phyloP scores from a whole-genome alignment of 2,113 vertebrate genomes.

The Thermophis baileyi region DNA sequence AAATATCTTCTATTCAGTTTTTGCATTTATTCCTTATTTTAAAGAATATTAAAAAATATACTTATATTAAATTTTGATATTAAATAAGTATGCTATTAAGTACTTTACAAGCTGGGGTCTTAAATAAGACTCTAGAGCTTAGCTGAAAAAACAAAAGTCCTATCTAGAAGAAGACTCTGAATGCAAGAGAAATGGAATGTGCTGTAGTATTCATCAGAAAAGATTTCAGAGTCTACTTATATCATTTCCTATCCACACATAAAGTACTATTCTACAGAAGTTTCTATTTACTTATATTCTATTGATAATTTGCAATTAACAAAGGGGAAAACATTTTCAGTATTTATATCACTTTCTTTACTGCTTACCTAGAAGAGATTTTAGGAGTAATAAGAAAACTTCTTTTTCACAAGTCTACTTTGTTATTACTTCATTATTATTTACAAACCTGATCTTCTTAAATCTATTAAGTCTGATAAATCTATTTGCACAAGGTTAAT shows the following conservation, averaged over 20 bases:
- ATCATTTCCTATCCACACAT: neutral
- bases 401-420: neutral
- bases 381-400: neutral
- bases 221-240: neutral
- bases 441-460: neutral
- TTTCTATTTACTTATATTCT: neutral
- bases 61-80: neutral
- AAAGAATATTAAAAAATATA: neutral
- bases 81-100: neutral
- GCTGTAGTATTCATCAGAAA: neutral
- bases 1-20: too few relatives aligned
- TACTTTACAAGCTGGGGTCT: neutral
- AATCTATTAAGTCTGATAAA: neutral
- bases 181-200: neutral
- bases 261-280: neutral
- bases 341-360: neutral
- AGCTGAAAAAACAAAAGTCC: neutral
- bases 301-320: neutral
- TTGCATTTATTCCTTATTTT: neutral
- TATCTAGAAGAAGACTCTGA: neutral
- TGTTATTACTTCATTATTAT: neutral
- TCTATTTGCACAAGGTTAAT: neutral
- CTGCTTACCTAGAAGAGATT: neutral
- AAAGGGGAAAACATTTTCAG: neutral
- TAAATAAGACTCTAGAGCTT: neutral